These are phyloP conservation scores for Bimastos eiseni DNA, from an alignment of 2,888 invertebrate species.

Conservation along the genomic window DNA sequence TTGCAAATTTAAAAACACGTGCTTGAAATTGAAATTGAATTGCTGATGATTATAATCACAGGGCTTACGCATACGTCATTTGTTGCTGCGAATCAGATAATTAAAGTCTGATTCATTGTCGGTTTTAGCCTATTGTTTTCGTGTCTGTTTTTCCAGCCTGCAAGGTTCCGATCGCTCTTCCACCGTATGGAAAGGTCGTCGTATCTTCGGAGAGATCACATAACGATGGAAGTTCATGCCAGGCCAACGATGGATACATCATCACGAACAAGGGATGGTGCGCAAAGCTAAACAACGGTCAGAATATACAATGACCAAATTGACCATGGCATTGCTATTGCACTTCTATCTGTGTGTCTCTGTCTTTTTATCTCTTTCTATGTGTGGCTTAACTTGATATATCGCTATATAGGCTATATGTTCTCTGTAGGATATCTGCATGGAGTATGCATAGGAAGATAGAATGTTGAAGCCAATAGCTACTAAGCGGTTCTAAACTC, in stretches of 20 bases:
- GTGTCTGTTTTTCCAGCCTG: conserved; percentile 58
- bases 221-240: conserved; percentile 64
- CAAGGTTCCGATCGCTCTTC: conserved; percentile 64
- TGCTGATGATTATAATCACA: too few species aligned
- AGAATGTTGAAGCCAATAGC: not conserved
- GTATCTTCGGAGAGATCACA: conserved; percentile 63
- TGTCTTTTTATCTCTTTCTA: not conserved
- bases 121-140: not conserved
- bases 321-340: not conserved
- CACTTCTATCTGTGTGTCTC: not conserved
- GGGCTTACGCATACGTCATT: too few species aligned
- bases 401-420: not conserved
- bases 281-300: conserved; percentile 57
- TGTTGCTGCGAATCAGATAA: too few species aligned
- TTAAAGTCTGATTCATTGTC: not conserved
- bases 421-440: not conserved
- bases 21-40: too few species aligned
- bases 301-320: not conserved
- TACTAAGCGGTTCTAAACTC: not conserved
- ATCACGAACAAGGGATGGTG: conserved; percentile 66
- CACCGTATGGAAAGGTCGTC: conserved; percentile 62
- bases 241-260: conserved; percentile 65
- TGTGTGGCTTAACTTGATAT: not conserved
- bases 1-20: too few species aligned
- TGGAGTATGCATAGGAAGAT: not conserved